phyloP scores from a whole-genome alignment of 2,797 vertebrate genomes.

The Staurois parvus region DNA sequence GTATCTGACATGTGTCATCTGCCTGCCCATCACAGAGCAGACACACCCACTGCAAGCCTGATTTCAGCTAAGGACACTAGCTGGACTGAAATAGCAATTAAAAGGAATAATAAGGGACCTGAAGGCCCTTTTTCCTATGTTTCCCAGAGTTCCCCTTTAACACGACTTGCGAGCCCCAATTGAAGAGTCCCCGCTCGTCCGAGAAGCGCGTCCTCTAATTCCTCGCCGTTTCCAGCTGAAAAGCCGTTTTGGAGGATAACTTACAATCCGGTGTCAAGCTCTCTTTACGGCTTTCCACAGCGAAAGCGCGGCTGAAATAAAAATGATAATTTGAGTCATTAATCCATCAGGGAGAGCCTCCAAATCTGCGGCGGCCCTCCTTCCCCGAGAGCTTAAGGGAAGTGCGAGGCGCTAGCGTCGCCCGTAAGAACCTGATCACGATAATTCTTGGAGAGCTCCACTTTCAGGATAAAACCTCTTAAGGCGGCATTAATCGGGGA shows the following conservation, averaged over 20 bases:
- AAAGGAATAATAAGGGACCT: too few relatives aligned
- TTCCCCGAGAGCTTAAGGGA: slow-evolving; percentile 66
- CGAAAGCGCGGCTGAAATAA: slow-evolving; percentile 79
- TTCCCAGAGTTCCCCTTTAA: too few relatives aligned
- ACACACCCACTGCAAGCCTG: too few relatives aligned
- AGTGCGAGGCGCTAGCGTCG: slow-evolving; percentile 42
- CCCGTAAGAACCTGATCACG: slow-evolving; percentile 57
- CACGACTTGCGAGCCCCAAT: too few relatives aligned
- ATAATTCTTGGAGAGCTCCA: slow-evolving; percentile 59
- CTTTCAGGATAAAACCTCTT: slow-evolving; percentile 42
- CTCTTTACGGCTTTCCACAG: slow-evolving; percentile 77
- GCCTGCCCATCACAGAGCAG: too few relatives aligned
- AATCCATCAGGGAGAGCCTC: slow-evolving; percentile 80
- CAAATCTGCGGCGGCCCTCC: slow-evolving; percentile 77
- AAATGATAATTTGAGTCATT: slow-evolving; percentile 82
- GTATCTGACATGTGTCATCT: too few relatives aligned
- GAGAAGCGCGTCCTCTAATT: slow-evolving; percentile 59
- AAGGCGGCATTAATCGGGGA: slow-evolving; percentile 56
- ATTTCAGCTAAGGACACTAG: too few relatives aligned
- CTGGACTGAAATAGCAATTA: too few relatives aligned
- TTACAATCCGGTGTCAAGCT: slow-evolving; percentile 75
- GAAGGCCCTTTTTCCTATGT: too few relatives aligned
- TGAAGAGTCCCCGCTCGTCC: background rate
- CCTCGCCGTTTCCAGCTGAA: slow-evolving; percentile 76
- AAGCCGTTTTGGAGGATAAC: slow-evolving; percentile 73